These are phyloP conservation scores for Holotrichia oblita DNA, from an alignment of 1,140 invertebrate genomes.

Conservation along the genomic window DNA sequence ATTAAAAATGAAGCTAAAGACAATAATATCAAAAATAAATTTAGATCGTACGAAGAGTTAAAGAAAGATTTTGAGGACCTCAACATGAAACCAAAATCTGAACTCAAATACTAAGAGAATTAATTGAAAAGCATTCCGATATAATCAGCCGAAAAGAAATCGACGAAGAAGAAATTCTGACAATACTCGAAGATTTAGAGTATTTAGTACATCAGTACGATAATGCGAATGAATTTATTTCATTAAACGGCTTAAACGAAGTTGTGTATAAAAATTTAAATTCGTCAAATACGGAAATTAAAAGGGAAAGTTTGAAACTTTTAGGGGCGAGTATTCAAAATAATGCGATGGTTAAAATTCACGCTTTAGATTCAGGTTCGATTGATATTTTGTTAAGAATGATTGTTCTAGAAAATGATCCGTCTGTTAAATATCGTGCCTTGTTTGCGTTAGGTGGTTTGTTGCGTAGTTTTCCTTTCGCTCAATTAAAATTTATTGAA, in stretches of 20 bases:
- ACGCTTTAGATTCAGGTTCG: slow-evolving; percentile 70
- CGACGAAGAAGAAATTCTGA: slow-evolving; percentile 62
- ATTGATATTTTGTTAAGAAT: slow-evolving; percentile 69
- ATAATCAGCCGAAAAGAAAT: slow-evolving; percentile 58
- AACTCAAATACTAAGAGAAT: slow-evolving; percentile 72
- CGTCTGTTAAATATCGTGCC: slow-evolving; percentile 65
- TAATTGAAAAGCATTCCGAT: slow-evolving; percentile 67
- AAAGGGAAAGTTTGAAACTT: slow-evolving; percentile 68
- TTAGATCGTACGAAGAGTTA: slow-evolving; percentile 72
- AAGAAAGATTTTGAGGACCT: slow-evolving; percentile 71
- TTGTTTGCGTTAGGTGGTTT: slow-evolving; percentile 75
- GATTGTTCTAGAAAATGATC: slow-evolving; percentile 65
- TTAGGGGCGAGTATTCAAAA: slow-evolving; percentile 76
- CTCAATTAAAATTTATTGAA: slow-evolving; percentile 71
- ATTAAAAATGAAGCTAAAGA: slow-evolving; percentile 55
- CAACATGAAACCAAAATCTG: slow-evolving; percentile 72
- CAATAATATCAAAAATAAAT: slow-evolving; percentile 55
- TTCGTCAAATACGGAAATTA: slow-evolving; percentile 67
- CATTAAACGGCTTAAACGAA: slow-evolving; percentile 70
- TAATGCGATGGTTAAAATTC: slow-evolving; percentile 78
- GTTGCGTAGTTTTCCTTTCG: slow-evolving; percentile 74
- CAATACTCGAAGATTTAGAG: slow-evolving; percentile 75
- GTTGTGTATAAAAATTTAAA: slow-evolving; percentile 76
- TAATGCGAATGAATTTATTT: slow-evolving; percentile 76
- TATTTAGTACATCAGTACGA: slow-evolving; percentile 83